Evolutionary conservation across 2,797 vertebrate genomes (phyloP).

Genomic region (Anableps anableps): DNA sequence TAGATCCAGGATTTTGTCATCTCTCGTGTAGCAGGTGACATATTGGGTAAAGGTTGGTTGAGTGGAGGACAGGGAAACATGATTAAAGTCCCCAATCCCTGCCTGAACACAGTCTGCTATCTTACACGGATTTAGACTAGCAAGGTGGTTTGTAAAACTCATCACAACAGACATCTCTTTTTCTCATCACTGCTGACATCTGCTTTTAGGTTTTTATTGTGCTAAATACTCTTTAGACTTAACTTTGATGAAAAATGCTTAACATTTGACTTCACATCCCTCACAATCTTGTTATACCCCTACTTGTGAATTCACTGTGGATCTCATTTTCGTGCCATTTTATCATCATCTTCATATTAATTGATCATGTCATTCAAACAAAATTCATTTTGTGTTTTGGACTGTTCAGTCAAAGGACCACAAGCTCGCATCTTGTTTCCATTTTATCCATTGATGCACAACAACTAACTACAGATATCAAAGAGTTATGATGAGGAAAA

Average conservation of each 20-base stretch:
- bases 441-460: constrained; percentile 47
- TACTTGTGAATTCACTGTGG: constrained; percentile 2
- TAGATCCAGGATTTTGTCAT: too few relatives aligned
- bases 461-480: constrained; percentile 63
- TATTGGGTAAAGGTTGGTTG: too few relatives aligned
- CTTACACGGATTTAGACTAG: neutral
- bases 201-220: neutral
- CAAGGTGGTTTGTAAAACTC: neutral
- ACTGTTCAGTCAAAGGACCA: constrained; percentile 30
- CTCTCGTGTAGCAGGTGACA: too few relatives aligned
- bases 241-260: neutral
- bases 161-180: neutral
- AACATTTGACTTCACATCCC: neutral
- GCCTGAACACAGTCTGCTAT: neutral
- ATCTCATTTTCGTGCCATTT: constrained; percentile 22
- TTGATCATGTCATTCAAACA: constrained; percentile 43
- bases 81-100: neutral
- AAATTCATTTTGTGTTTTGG: neutral
- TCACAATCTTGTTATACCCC: neutral
- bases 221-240: neutral
- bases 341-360: constrained; percentile 31
- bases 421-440: constrained; percentile 56
- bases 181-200: neutral
- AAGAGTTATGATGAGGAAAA: constrained; percentile 49
- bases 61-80: too few relatives aligned